phyloP scores from a whole-genome alignment of 2,888 invertebrate species.

The Dinocampus coccinellae region DNA sequence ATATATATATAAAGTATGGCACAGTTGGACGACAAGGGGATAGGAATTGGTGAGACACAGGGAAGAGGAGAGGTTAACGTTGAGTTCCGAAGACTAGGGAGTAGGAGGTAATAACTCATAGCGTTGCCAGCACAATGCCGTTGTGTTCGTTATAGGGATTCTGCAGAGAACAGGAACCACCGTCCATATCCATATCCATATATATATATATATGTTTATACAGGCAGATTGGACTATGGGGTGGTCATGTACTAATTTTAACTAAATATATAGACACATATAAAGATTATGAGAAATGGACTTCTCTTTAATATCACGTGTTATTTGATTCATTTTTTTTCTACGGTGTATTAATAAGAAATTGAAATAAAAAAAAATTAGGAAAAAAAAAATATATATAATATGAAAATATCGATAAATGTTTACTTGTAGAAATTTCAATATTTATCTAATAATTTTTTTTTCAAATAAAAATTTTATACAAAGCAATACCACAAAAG shows the following conservation, averaged over 20 bases:
- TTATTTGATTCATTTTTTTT: neutral
- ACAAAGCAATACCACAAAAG: too few species aligned
- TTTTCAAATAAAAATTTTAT: too few species aligned
- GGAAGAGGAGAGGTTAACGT: slow-evolving; percentile 19
- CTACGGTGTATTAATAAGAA: neutral
- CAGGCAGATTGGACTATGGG: neutral
- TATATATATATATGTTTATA: slow-evolving; percentile 16
- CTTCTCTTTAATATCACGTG: slow-evolving; percentile 9
- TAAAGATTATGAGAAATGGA: neutral
- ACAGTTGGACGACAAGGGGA: slow-evolving; percentile 40
- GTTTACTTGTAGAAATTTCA: too few species aligned
- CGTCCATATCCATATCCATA: slow-evolving; percentile 30
- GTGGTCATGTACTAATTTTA: slow-evolving; percentile 26
- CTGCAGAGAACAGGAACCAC: slow-evolving; percentile 61
- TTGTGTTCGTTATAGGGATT: slow-evolving; percentile 65
- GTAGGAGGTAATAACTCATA: slow-evolving; percentile 64
- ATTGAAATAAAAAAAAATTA: neutral
- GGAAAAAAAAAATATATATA: too few species aligned
- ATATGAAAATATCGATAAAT: too few species aligned
- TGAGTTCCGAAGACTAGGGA: slow-evolving; percentile 53
- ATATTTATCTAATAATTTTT: too few species aligned
- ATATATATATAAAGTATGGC: neutral
- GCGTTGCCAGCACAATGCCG: slow-evolving; percentile 65
- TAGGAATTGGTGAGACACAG: slow-evolving; percentile 47
- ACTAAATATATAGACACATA: slow-evolving; percentile 25